A percentile compares a stretch with the other conserved stretches of the same genome.
Evolutionary conservation across 2,113 vertebrate species (phyloP).

Genomic region (Microtus oregoni): DNA sequence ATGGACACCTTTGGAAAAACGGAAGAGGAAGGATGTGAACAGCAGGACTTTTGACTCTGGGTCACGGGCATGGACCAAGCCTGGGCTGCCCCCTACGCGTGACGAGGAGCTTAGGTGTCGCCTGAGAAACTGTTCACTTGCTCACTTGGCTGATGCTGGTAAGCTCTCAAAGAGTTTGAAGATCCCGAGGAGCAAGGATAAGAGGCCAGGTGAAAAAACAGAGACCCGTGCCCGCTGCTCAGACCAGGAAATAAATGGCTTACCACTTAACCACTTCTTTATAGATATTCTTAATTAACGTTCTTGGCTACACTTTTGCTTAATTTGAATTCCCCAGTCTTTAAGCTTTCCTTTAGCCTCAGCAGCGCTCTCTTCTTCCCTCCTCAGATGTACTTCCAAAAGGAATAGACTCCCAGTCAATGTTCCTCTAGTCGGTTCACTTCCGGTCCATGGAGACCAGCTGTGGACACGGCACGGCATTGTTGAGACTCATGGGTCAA

Average conservation of each 20-base stretch:
- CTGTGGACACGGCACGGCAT: no score
- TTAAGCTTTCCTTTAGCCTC: neutral
- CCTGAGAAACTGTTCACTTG: neutral
- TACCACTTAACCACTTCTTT: neutral
- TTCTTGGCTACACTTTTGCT: neutral
- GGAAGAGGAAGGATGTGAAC: neutral
- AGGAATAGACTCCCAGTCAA: neutral
- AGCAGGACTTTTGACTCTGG: neutral
- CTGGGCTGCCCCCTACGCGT: neutral
- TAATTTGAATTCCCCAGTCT: neutral
- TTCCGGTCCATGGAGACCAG: neutral
- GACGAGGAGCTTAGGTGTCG: neutral
- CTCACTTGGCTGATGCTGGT: neutral
- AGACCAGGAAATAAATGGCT: neutral
- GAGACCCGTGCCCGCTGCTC: neutral
- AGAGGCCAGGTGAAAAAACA: neutral
- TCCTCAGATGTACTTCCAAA: neutral
- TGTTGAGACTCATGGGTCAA: neutral
- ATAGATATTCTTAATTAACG: neutral
- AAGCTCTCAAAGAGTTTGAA: neutral
- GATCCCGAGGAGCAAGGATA: neutral
- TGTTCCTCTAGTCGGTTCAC: neutral
- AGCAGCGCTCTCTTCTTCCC: neutral
- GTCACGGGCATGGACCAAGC: fast-evolving
- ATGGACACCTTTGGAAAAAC: neutral